Evolutionary conservation across 53 echinoderm and acorn worm genomes (phyloP).

Genomic region (Astropecten irregularis): DNA sequence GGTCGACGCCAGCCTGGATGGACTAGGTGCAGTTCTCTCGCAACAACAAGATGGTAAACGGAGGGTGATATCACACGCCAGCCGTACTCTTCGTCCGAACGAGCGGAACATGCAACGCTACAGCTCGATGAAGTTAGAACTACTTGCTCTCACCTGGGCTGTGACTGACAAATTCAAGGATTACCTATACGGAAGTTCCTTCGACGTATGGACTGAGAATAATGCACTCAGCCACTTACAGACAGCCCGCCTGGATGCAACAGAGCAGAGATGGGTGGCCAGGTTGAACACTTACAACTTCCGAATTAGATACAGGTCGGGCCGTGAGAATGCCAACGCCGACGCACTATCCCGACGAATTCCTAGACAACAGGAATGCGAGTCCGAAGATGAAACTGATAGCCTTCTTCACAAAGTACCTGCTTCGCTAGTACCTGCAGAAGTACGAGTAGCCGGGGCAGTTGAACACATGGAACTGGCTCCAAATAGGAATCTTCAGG

Average conservation of each 20-base stretch:
- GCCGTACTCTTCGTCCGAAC: conserved; percentile 42
- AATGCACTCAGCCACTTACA: not conserved
- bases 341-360: not conserved
- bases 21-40: conserved; percentile 60
- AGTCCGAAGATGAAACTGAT: not conserved
- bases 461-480: not conserved
- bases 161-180: conserved; percentile 21
- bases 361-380: not conserved
- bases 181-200: not conserved
- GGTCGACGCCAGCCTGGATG: conserved; percentile 47
- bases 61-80: conserved; percentile 60
- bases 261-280: not conserved
- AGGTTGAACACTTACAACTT: not conserved
- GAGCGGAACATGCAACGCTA: conserved; percentile 60
- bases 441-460: not conserved
- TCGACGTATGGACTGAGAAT: not conserved
- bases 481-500: not conserved
- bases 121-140: conserved; percentile 54
- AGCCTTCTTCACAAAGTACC: not conserved
- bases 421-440: not conserved
- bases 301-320: not conserved
- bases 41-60: conserved; percentile 56
- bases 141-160: conserved; percentile 55
- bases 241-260: not conserved
- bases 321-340: conserved; percentile 2